Conservation (phyloP, 2,113 vertebrate species). For the Crocuta crocuta region DNA sequence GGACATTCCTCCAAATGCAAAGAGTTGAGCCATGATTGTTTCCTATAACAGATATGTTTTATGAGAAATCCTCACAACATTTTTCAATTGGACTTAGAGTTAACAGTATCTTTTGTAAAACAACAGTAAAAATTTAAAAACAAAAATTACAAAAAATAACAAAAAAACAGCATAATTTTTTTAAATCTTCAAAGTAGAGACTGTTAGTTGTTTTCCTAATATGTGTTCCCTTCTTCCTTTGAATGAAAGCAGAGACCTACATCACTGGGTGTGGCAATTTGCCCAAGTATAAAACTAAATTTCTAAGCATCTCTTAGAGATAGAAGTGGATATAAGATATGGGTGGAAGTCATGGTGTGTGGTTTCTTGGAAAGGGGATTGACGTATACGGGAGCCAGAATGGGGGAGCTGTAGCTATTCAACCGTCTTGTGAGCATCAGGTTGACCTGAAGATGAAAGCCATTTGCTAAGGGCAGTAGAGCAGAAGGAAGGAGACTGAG, state of each 20-base stretch:
- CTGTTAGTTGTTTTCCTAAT: not conserved
- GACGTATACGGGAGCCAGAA: not conserved
- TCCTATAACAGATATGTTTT: not conserved
- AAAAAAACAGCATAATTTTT: not conserved
- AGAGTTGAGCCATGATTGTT: not conserved
- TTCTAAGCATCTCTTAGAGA: not conserved
- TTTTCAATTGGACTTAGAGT: not conserved
- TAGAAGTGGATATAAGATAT: not conserved
- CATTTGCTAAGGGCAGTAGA: not conserved
- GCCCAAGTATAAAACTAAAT: not conserved
- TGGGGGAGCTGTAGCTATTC: not conserved
- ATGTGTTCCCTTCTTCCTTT: not conserved
- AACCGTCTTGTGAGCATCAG: not conserved
- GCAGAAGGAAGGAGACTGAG: not conserved
- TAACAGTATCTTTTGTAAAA: conserved; percentile 5
- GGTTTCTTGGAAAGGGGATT: not conserved
- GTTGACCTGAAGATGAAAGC: not conserved
- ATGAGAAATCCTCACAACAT: not conserved
- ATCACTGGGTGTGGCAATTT: not conserved
- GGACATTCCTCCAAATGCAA: not conserved
- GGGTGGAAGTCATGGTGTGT: not conserved
- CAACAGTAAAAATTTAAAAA: not conserved
- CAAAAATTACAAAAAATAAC: not conserved
- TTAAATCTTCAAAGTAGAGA: not conserved
- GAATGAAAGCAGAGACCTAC: not conserved